Evolutionary conservation across 2,888 invertebrate genomes (phyloP), one percentile per base, ranked within the genome.

Genomic region (Dolichomitus sp.): DNA sequence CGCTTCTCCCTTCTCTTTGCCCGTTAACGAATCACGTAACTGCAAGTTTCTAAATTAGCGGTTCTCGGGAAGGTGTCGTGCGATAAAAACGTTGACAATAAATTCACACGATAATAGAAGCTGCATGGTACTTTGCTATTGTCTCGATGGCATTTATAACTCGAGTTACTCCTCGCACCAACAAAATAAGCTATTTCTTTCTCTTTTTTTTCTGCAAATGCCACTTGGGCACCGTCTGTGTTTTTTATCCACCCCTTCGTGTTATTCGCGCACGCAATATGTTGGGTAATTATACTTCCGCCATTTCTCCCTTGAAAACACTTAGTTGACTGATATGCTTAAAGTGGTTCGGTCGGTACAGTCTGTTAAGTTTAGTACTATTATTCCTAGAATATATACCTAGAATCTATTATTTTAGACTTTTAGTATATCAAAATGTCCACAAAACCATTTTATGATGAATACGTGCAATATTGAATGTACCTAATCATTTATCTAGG

Each of bases 11-110:
- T 61, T 23, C 33, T 19, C 61, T 17, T 52, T 63, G 48, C 69
- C 40, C 33, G 84, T 80, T 82, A 85, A 80, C 79, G 83, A 69
- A 63, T 40, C 81, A 40, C 69, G 61, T 61, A 40, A 37, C 50
- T 78, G 68, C 75, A 86, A 89, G 87, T 88, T 89, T 90, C 86
- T 86, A 88, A 90, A 89, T 90, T 88, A 90, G 86, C 86, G 80
- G 85, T 83, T 81, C 74, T 65, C 80, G 76, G 75, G 81, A 59
- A 68, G 76, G 82, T 77, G 72, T 63, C 61, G 61, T 65, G 85
- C 81, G 83, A 82, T 83, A 87, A 87, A 89, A 89, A 88, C 88
- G 87, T 78, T 80, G 79, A 86, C 88, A 84, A 89, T 91, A 89
- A 90, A 90, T 89, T 85, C 52, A 73, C 37, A n/a, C 23, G 83